phyloP scores from a whole-genome alignment of 2,888 invertebrate genomes.

The Camponotus fellah region DNA sequence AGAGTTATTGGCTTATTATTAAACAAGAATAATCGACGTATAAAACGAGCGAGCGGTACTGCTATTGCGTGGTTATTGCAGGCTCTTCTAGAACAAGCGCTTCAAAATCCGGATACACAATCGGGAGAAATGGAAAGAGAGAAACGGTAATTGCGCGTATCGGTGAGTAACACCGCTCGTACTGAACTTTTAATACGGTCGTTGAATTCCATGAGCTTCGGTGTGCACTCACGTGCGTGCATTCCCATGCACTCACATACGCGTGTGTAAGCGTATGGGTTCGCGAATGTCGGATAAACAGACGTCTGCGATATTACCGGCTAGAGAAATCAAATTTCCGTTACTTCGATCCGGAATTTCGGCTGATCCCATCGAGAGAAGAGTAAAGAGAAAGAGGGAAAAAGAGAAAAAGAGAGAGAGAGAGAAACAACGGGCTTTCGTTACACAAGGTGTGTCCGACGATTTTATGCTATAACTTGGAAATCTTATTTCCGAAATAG shows the following conservation, averaged over 20 bases:
- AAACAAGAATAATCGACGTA: conserved; percentile 45
- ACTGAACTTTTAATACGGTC: conserved; percentile 72
- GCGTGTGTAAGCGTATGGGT: background rate
- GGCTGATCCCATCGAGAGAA: conserved; percentile 60
- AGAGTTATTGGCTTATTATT: conserved; percentile 44
- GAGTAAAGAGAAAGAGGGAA: conserved; percentile 23
- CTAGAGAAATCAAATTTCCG: conserved; percentile 74
- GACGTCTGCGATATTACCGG: conserved; percentile 65
- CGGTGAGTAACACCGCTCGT: conserved; percentile 69
- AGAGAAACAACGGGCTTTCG: background rate
- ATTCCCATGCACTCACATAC: background rate
- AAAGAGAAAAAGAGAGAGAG: background rate
- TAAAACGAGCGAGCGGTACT: conserved; percentile 6
- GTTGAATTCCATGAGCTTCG: conserved; percentile 69
- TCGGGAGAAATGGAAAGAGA: conserved; percentile 29
- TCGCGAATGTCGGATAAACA: conserved; percentile 64
- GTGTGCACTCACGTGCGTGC: conserved; percentile 60
- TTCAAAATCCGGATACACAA: conserved; percentile 38
- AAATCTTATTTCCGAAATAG: conserved; percentile 40
- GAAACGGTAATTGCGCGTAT: conserved; percentile 70
- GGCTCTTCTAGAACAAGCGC: conserved; percentile 27
- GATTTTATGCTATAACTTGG: conserved; percentile 45
- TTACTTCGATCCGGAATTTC: conserved; percentile 71
- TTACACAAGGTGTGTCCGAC: conserved; percentile 36
- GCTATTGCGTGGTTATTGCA: background rate